These are phyloP conservation scores for Gadus macrocephalus DNA, from an alignment of 2,113 vertebrate genomes.

Conservation along the genomic window DNA sequence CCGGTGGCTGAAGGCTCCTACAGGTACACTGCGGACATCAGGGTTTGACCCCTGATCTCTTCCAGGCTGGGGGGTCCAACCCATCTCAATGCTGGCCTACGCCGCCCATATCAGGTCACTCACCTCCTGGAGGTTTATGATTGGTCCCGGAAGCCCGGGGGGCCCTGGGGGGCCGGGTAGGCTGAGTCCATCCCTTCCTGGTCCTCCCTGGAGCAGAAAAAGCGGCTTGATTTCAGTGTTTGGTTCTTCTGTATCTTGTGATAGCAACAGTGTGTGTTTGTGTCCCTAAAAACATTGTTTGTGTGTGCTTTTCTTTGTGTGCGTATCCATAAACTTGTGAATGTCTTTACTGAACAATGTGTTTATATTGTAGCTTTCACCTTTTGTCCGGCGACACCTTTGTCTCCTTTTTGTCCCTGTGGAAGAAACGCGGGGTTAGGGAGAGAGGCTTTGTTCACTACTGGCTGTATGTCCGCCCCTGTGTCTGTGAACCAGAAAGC, in stretches of 20 bases:
- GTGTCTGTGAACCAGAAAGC: no score
- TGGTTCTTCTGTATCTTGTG: background rate
- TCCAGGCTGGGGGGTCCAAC: no score
- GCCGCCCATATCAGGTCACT: slow-evolving; percentile 36
- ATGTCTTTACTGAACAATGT: background rate
- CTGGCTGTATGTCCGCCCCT: no score
- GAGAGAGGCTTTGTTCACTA: background rate
- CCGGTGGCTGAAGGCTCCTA: no score
- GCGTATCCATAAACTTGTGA: background rate
- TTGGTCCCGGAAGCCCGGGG: slow-evolving; percentile 81
- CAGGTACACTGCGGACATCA: no score
- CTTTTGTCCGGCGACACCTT: slow-evolving; percentile 82
- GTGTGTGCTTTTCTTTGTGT: background rate
- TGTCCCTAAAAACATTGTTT: background rate
- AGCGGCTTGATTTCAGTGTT: background rate
- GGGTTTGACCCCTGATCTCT: no score
- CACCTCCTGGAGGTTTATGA: slow-evolving; percentile 78
- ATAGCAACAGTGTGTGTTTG: background rate
- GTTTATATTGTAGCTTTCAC: slow-evolving; percentile 53
- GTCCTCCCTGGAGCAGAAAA: slow-evolving; percentile 77
- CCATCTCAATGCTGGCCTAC: no score
- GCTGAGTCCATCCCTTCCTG: slow-evolving; percentile 75
- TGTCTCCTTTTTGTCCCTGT: slow-evolving; percentile 82
- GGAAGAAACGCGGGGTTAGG: slow-evolving; percentile 11
- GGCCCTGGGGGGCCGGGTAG: slow-evolving; percentile 81